Evolutionary conservation across 2,888 invertebrate species (phyloP).

Genomic region (Nezara viridula): DNA sequence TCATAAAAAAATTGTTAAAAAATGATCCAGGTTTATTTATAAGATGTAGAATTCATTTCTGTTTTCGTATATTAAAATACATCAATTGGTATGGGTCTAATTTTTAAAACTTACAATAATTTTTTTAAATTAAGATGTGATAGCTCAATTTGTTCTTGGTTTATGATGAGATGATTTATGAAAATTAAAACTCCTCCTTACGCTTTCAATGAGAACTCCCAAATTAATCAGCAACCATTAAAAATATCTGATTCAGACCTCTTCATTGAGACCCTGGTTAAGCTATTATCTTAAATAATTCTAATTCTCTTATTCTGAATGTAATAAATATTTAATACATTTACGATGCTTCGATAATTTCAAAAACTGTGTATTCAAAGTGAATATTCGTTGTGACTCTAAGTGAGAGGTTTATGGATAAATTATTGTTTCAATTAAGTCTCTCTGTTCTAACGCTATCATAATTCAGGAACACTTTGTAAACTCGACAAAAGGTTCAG

Average conservation of each 20-base stretch:
- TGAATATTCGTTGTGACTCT: neutral
- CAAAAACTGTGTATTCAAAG: neutral
- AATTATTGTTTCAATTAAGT: neutral
- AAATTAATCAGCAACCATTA: neutral
- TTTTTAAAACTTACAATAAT: too few relatives aligned
- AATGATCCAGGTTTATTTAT: too few relatives aligned
- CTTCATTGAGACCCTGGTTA: neutral
- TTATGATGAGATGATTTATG: neutral
- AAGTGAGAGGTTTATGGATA: neutral
- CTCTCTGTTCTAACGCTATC: neutral
- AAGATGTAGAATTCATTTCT: too few relatives aligned
- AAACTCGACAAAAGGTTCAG: neutral
- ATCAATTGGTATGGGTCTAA: too few relatives aligned
- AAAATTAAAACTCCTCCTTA: neutral
- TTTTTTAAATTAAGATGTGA: too few relatives aligned
- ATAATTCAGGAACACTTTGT: neutral
- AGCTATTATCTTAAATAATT: neutral
- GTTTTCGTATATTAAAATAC: too few relatives aligned
- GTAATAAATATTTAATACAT: neutral
- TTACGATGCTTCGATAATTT: neutral
- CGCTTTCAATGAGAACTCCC: neutral
- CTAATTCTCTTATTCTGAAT: neutral
- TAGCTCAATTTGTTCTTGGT: too few relatives aligned
- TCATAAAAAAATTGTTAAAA: too few relatives aligned
- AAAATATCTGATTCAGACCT: neutral